Evolutionary conservation across 2,888 invertebrate genomes (phyloP), one percentile per base, ranked within the genome.

Genomic region (Mythimna pallens): DNA sequence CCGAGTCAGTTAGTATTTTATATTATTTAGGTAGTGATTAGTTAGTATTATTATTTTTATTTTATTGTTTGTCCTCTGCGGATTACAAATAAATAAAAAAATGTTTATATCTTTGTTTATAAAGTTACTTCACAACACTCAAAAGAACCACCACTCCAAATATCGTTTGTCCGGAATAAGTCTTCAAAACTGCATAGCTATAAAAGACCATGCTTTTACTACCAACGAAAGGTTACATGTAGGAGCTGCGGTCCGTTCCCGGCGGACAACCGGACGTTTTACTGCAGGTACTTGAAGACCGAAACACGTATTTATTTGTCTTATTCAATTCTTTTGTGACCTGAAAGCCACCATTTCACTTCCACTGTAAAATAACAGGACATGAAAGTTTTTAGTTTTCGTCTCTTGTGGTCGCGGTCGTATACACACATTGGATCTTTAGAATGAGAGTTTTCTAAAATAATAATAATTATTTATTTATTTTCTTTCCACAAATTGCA

Each of bases 151-250:
- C 47, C 12, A 14, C 20, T 50, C 17, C 20, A 20, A 50, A 36
- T 43, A 25, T 36, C 40, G 47, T 52, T 17, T 54, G 25, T 64
- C 43, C 78, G 34, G 85, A 83, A 85, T 83, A 85, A 43, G 76
- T 73, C 40, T 50, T 62, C 74, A 61, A 63, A 84, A 86, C 62
- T 83, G 86, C 87, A 86, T 70, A 30, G 69, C 81, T 65, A 78
- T 88, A 86, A 85, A 88, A 73, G 79, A 43, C 47, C 66, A 75
- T 70, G 65, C 78, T 66, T 86, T 88, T 88, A 88, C 75, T 70
- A 70, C 73, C 73, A 47, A 76, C 78, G 83, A 80, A 78, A 76
- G 77, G 69, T 82, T 68, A 80, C 77, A 76, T 20, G 57, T 59
- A 59, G 57, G 81, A 81, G 62, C 14, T 40, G 34, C 72, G 58